Base-by-base conservation (phyloP, 2,113 vertebrate genomes). In the Bos indicus region DNA sequence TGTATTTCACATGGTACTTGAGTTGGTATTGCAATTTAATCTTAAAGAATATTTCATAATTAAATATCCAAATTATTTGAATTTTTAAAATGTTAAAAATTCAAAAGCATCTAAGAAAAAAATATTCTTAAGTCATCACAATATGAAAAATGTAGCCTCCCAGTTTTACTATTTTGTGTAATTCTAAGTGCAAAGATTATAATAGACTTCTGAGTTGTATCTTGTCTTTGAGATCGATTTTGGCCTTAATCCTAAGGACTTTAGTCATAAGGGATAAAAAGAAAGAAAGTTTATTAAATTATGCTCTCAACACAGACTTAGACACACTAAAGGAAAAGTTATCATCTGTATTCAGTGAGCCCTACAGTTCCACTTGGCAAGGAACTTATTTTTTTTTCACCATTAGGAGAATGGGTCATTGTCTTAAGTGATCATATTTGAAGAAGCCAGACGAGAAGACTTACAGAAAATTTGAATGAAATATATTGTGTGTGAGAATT, bases 11-110 rank as follows among this genome's bases (percentile, higher is more conserved):
- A 43, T 74, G 23, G 51, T 19, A 36, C 5, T 86, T 94, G 59
- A 85, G 23, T 12, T 92, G 14, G 10, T 56, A 15, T 94, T 67
- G 87, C 60, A 85, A 60, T 94, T 96, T 97, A 98, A 93, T 97
- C 92, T 94, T 95, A 93, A 94, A 40, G 23, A 98, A 12, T 36
- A 84, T 84, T 62, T 97, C 91, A 17, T 97, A 98, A 95, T 82
- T 97, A 98, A 83, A 97, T 92, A 81, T 85, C 59, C 60, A 83
- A 95, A 92, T 48, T 83, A 78, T 21, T n/a, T 67, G 7, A 67
- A 64, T 64, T 64, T 67, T n/a, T 67, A n/a, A n/a, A 67, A n/a
- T n/a, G 62, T 92, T 85, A 62, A 6, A 60, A 71, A 26, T 33
- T 26, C 5, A 83, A 59, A 17, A 43, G 8, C 13, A 25, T 59